A percentile compares a stretch with the other conserved stretches of the same genome.
Conservation (phyloP, 2,113 vertebrate genomes). For the Aix galericulata region DNA sequence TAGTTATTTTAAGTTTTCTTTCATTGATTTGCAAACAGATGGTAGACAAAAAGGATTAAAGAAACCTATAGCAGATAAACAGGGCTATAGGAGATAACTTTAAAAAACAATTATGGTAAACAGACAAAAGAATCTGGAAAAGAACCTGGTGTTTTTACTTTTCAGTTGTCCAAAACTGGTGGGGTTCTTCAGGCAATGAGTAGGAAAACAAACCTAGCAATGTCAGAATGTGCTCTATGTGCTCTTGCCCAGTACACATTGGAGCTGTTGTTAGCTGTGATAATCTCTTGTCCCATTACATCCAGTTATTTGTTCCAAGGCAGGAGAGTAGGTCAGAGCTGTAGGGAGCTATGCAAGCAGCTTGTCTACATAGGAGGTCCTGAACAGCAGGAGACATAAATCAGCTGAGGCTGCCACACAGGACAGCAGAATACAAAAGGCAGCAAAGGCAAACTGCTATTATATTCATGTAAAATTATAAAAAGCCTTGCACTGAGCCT, state of each 20-base stretch:
- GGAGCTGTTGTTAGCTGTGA: neutral
- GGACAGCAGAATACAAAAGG: neutral
- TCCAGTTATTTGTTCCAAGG: neutral
- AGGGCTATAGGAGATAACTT: neutral
- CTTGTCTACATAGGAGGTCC: neutral
- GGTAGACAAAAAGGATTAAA: neutral
- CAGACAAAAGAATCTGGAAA: neutral
- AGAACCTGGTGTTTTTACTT: neutral
- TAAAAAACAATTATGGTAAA: neutral
- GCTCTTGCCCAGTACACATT: neutral
- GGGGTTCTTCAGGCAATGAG: rapidly evolving
- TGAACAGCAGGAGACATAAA: neutral
- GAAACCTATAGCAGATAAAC: neutral
- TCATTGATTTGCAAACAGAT: neutral
- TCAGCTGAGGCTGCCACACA: neutral
- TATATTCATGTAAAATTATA: neutral
- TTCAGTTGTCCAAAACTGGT: neutral
- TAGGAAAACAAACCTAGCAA: neutral
- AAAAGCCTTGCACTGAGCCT: neutral
- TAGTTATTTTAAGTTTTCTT: neutral
- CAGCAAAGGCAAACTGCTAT: neutral
- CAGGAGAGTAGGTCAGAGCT: neutral
- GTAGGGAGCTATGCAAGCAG: neutral
- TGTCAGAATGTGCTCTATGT: neutral
- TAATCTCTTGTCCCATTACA: rapidly evolving